Evolutionary conservation across 2,888 invertebrate species (phyloP).

Genomic region (Gasteruption jaculator): DNA sequence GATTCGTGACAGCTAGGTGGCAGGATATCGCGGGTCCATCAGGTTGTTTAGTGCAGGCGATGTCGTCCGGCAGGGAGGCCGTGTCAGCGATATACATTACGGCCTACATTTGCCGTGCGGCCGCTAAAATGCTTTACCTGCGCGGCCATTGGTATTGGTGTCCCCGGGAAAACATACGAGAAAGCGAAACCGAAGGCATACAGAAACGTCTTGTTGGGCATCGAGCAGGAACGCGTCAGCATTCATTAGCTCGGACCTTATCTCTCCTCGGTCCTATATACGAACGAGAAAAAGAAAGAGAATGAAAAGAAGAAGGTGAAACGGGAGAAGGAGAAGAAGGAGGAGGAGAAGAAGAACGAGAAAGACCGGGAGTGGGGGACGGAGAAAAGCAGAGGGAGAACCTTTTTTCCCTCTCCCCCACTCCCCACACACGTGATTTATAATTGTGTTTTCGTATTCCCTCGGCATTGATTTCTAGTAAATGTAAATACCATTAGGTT

Average conservation of each 20-base stretch:
- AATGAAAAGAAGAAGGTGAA: not conserved
- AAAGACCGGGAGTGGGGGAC: not conserved
- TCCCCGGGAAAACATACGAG: too few relatives aligned
- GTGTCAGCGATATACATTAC: slow-evolving; percentile 45
- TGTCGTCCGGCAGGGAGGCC: slow-evolving; percentile 45
- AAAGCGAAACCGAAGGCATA: too few relatives aligned
- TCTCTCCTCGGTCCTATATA: slow-evolving; percentile 16
- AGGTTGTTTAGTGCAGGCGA: slow-evolving; percentile 46
- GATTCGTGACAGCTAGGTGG: slow-evolving; percentile 39
- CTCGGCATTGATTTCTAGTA: slow-evolving; percentile 33
- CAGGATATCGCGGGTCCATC: slow-evolving; percentile 45
- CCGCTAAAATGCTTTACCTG: too few relatives aligned
- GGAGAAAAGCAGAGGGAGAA: not conserved
- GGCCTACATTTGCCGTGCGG: slow-evolving; percentile 40
- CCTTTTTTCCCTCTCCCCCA: slow-evolving; percentile 9
- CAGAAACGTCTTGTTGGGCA: too few relatives aligned
- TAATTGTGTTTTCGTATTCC: slow-evolving; percentile 29
- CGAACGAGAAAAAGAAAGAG: not conserved
- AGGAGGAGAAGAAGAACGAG: not conserved
- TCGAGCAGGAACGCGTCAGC: slow-evolving; percentile 29
- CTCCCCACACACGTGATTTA: slow-evolving; percentile 26
- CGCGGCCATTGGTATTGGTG: too few relatives aligned
- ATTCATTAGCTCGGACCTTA: slow-evolving; percentile 30
- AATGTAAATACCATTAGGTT: slow-evolving; percentile 33
- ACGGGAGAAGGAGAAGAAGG: not conserved